These are phyloP conservation scores for Rhagonycha fulva DNA, from an alignment of 2,888 invertebrate genomes.

Conservation along the genomic window DNA sequence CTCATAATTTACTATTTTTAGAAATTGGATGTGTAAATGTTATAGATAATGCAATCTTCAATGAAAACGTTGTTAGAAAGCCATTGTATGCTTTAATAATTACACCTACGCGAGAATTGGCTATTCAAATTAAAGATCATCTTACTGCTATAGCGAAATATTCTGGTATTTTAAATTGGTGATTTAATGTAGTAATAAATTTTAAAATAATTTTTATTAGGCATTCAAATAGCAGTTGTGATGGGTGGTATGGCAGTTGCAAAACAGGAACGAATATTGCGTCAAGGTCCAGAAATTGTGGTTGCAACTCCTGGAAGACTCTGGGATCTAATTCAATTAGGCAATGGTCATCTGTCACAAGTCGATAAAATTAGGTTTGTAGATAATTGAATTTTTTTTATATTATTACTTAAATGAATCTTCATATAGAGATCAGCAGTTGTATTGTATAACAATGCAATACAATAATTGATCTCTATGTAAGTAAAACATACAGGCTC, in stretches of 20 bases:
- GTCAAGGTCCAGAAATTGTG: conserved; percentile 85
- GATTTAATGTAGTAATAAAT: neutral
- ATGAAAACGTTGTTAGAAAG: conserved; percentile 52
- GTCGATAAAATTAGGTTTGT: conserved; percentile 70
- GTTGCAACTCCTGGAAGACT: conserved; percentile 97
- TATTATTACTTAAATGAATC: neutral
- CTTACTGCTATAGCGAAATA: conserved; percentile 78
- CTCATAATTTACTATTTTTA: conserved; percentile 37
- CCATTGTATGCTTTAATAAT: conserved; percentile 83
- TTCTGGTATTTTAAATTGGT: conserved; percentile 61
- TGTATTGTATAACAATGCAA: no score
- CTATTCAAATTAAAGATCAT: conserved; percentile 91
- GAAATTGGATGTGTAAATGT: conserved; percentile 66
- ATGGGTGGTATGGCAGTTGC: conserved; percentile 94
- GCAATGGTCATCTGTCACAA: conserved; percentile 75
- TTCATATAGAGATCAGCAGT: no score
- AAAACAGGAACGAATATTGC: conserved; percentile 89
- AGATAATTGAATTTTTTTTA: neutral
- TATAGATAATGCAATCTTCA: conserved; percentile 58
- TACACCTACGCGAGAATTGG: conserved; percentile 95
- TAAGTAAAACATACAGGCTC: no score
- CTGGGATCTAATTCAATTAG: conserved; percentile 89
- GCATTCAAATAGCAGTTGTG: conserved; percentile 75
- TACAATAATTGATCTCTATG: no score
- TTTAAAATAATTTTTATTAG: conserved; percentile 38